Evolutionary conservation across 2,797 vertebrate genomes (phyloP).

Genomic region (Onychomys leucogaster): DNA sequence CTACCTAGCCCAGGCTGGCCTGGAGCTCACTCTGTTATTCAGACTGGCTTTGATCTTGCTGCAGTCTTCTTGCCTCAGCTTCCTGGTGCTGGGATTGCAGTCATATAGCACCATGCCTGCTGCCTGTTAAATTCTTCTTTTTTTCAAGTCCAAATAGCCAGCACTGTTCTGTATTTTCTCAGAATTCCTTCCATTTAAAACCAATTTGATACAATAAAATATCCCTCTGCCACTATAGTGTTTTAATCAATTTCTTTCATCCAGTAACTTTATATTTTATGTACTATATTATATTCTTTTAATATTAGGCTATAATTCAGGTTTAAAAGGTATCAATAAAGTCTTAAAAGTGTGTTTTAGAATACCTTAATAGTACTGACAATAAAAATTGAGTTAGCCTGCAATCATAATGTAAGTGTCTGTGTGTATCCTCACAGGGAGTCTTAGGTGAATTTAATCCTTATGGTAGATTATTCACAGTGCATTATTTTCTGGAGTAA

Average conservation of each 20-base stretch:
- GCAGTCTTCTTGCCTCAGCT: neutral
- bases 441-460: neutral
- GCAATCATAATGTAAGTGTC: neutral
- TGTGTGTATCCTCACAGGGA: neutral
- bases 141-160: neutral
- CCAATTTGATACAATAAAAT: neutral
- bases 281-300: neutral
- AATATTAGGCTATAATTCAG: conserved; percentile 15
- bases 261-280: neutral
- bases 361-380: neutral
- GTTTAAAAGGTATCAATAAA: neutral
- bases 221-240: neutral
- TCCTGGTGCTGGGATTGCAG: too few species aligned
- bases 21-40: neutral
- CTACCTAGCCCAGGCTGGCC: neutral
- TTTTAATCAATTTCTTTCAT: neutral
- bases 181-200: neutral
- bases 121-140: neutral
- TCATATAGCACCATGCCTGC: too few species aligned
- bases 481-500: neutral
- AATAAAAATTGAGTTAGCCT: neutral
- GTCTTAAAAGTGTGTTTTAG: neutral
- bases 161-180: neutral
- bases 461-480: neutral
- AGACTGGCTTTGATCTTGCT: neutral